These are phyloP conservation scores for Cryptoleucopteryx plumbea DNA, from an alignment of 2,113 vertebrate genomes.

Conservation along the genomic window DNA sequence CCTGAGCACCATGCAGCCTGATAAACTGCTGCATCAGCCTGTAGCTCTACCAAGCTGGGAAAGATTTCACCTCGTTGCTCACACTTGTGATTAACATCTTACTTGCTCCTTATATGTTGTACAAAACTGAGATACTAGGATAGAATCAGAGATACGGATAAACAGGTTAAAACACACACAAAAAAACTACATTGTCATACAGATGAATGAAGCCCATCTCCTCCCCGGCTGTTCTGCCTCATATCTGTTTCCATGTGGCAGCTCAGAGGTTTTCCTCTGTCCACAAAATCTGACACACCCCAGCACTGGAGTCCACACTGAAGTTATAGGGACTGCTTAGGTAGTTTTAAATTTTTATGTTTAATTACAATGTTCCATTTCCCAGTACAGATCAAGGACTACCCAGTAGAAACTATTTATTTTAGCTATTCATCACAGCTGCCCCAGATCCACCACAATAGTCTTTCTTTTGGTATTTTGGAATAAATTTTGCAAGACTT, in stretches of 20 bases:
- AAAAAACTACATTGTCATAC: fast-evolving
- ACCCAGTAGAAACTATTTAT: not conserved
- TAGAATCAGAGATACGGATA: not conserved
- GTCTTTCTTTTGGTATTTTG: not conserved
- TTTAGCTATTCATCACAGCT: not conserved
- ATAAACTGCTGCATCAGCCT: not conserved
- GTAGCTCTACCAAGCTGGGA: not conserved
- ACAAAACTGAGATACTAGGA: not conserved
- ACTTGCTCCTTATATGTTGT: not conserved
- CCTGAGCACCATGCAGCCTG: not conserved
- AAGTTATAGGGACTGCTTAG: not conserved
- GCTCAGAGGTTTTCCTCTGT: not conserved
- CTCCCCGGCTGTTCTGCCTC: not conserved
- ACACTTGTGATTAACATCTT: not conserved
- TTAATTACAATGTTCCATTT: not conserved
- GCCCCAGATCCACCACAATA: not conserved
- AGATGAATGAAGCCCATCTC: not conserved
- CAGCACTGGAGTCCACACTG: not conserved
- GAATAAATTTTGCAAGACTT: not conserved
- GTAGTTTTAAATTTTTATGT: not conserved
- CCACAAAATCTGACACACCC: not conserved
- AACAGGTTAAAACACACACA: not conserved
- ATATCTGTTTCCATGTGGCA: not conserved
- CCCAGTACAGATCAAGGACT: not conserved
- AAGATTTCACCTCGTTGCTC: not conserved